Percentiles rank a stretch among this genome's conserved stretches.
Conservation (phyloP, 2,113 vertebrate species). For the Nematolebias whitei region DNA sequence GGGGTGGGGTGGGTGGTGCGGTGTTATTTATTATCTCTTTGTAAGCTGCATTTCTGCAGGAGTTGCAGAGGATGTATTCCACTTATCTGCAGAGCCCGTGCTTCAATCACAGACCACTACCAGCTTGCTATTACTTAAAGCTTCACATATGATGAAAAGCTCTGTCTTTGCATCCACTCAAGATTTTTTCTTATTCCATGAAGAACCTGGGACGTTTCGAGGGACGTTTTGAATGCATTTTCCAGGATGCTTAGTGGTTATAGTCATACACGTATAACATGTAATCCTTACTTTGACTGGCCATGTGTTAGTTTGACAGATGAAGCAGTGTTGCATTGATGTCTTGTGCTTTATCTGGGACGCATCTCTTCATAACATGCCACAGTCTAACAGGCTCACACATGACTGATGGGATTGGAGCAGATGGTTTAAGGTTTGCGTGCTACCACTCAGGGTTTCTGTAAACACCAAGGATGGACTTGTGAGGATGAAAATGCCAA, state of each 20-base stretch:
- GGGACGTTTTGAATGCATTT: slow-evolving; percentile 24
- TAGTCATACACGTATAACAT: slow-evolving; percentile 10
- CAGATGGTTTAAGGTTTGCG: slow-evolving; percentile 63
- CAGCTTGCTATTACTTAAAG: slow-evolving; percentile 47
- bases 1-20: slow-evolving; percentile 60
- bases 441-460: slow-evolving; percentile 23
- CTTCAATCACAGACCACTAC: slow-evolving; percentile 54
- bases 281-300: slow-evolving; percentile 22
- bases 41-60: slow-evolving; percentile 10
- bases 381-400: slow-evolving; percentile 64
- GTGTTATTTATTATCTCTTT: slow-evolving; percentile 44
- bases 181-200: slow-evolving; percentile 17
- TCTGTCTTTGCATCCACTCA: slow-evolving; percentile 10
- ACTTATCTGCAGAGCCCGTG: slow-evolving; percentile 33
- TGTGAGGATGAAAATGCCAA: slow-evolving; percentile 34
- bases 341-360: slow-evolving; percentile 65
- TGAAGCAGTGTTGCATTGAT: slow-evolving; percentile 44
- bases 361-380: slow-evolving; percentile 57
- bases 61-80: slow-evolving; percentile 8
- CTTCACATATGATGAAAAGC: slow-evolving; percentile 43
- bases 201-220: slow-evolving; percentile 3
- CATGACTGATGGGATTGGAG: slow-evolving; percentile 61
- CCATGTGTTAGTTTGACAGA: slow-evolving; percentile 54
- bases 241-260: slow-evolving; percentile 24
- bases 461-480: slow-evolving; percentile 25